These are phyloP conservation scores for Salvator merianae DNA, from an alignment of 2,113 vertebrate genomes.

Conservation along the genomic window DNA sequence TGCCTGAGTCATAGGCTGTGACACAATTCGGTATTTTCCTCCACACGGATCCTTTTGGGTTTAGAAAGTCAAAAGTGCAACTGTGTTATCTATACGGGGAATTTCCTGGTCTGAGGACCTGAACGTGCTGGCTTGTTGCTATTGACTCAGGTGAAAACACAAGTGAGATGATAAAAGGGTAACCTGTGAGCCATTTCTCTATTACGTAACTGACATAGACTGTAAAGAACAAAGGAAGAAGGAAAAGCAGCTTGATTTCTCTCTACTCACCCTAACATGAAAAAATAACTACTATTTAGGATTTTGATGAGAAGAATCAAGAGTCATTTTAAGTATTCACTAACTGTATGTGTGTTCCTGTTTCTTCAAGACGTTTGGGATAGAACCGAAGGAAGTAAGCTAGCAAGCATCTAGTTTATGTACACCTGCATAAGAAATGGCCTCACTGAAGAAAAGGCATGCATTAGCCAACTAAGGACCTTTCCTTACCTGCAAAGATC, in stretches of 20 bases:
- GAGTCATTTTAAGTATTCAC: background rate
- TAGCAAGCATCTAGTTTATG: too few species aligned
- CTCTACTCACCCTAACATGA: too few species aligned
- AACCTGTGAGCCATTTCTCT: background rate
- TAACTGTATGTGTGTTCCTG: background rate
- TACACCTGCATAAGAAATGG: too few species aligned
- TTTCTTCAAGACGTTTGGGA: background rate
- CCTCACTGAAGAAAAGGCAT: too few species aligned
- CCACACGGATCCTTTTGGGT: background rate
- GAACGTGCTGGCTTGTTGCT: background rate
- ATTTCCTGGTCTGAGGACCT: background rate
- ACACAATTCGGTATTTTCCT: accelerated
- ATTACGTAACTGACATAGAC: background rate
- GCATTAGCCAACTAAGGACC: too few species aligned
- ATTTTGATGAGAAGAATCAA: background rate
- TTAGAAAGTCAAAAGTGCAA: background rate
- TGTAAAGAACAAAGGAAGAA: background rate
- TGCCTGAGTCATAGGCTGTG: background rate
- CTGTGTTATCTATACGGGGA: conserved; percentile 1
- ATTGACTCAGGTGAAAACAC: background rate
- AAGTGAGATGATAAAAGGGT: background rate
- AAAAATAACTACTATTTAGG: background rate
- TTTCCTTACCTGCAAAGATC: too few species aligned
- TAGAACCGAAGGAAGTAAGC: background rate
- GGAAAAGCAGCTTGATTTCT: background rate